phyloP scores from a whole-genome alignment of 2,888 invertebrate species.

The Chrysodeixis includens region DNA sequence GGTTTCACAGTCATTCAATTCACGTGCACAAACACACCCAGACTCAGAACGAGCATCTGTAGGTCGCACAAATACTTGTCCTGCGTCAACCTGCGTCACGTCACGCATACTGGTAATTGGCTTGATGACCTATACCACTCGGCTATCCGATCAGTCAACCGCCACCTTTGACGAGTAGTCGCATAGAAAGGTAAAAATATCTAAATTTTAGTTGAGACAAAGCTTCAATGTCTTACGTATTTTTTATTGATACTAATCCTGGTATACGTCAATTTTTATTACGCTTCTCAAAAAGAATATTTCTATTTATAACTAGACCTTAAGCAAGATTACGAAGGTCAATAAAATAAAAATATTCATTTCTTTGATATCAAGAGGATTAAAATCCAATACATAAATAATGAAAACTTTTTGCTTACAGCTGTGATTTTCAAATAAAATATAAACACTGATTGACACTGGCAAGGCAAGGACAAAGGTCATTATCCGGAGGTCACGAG shows the following conservation, averaged over 20 bases:
- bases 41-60: too few relatives aligned
- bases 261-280: constrained; percentile 29
- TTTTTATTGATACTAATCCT: constrained; percentile 29
- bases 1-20: too few relatives aligned
- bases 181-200: too few relatives aligned
- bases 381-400: constrained; percentile 1
- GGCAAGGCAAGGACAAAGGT: not conserved
- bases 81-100: too few relatives aligned
- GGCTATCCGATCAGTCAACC: too few relatives aligned
- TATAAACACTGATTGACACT: not conserved
- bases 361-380: not conserved
- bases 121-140: too few relatives aligned
- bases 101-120: too few relatives aligned
- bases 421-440: not conserved
- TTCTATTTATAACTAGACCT: not conserved
- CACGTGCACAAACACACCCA: too few relatives aligned
- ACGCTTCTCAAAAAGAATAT: constrained; percentile 12
- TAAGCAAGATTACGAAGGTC: not conserved
- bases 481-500: not conserved
- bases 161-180: too few relatives aligned
- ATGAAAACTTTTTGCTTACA: constrained; percentile 1
- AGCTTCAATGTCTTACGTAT: constrained; percentile 11
- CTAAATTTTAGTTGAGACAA: too few relatives aligned
- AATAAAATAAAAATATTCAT: constrained; percentile 1
- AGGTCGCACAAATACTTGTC: too few relatives aligned